phyloP scores from a whole-genome alignment of 2,888 invertebrate genomes.

The Ornithoptera priamus region DNA sequence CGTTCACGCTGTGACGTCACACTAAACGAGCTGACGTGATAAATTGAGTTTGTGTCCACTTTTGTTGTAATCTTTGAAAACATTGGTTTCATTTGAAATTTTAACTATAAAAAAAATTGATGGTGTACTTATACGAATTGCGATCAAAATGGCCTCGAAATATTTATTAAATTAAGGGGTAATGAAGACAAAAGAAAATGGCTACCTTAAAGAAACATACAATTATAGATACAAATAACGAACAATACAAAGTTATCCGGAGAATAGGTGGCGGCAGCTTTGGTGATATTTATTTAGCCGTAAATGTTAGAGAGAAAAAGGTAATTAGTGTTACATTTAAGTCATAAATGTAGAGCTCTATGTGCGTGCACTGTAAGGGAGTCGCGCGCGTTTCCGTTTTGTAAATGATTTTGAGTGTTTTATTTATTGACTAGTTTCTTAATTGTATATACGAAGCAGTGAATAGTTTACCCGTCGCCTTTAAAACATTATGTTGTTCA shows the following conservation, averaged over 20 bases:
- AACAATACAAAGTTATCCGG: conserved; percentile 95
- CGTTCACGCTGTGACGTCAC: conserved; percentile 76
- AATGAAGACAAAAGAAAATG: conserved; percentile 75
- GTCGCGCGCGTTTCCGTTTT: conserved; percentile 51
- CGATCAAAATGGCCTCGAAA: conserved; percentile 51
- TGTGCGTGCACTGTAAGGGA: conserved; percentile 33
- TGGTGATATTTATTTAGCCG: conserved; percentile 98
- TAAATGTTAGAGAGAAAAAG: conserved; percentile 94
- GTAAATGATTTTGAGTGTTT: not conserved
- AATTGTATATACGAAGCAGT: not conserved
- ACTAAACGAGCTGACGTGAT: conserved; percentile 66
- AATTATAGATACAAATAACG: conserved; percentile 80
- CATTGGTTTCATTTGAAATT: conserved; percentile 52
- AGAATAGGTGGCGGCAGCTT: conserved; percentile 99
- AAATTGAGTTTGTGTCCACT: conserved; percentile 65
- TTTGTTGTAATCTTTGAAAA: conserved; percentile 57
- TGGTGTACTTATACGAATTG: conserved; percentile 56
- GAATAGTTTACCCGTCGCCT: not conserved
- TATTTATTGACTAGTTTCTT: not conserved
- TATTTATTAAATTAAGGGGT: conserved; percentile 70
- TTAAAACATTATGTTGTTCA: not conserved
- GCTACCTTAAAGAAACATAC: conserved; percentile 70
- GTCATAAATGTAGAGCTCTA: conserved; percentile 22
- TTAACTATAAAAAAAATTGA: conserved; percentile 48
- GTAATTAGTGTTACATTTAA: conserved; percentile 72